Evolutionary conservation across 2,797 vertebrate genomes (phyloP).

Genomic region (Melopsittacus undulatus): DNA sequence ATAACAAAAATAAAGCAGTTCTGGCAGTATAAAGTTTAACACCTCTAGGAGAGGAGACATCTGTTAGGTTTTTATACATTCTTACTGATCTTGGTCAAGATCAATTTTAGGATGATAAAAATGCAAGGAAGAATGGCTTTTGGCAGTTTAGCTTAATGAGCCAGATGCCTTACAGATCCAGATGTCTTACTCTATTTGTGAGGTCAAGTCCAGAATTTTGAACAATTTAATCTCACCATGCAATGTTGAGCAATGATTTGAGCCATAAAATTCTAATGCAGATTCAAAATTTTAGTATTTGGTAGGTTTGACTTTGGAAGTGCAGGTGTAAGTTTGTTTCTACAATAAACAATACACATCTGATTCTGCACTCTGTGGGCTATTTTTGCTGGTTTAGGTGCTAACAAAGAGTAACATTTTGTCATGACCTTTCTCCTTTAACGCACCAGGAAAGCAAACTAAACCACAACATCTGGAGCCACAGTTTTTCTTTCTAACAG

Average conservation of each 20-base stretch:
- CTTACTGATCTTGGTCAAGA: not conserved
- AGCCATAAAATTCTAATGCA: not conserved
- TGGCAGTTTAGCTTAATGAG: not conserved
- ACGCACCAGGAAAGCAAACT: not conserved
- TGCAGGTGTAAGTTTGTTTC: not conserved
- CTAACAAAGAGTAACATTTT: not conserved
- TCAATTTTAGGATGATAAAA: not conserved
- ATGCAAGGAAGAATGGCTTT: not conserved
- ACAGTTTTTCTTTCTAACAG: not conserved
- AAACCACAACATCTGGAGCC: not conserved
- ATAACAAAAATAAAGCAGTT: not conserved
- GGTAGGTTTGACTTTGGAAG: not conserved
- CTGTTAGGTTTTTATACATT: not conserved
- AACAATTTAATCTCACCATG: not conserved
- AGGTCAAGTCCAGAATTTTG: not conserved
- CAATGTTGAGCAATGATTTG: not conserved
- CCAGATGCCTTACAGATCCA: not conserved
- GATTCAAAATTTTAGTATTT: not conserved
- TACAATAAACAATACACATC: not conserved
- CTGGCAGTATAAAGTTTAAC: not conserved
- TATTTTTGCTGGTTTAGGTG: not conserved
- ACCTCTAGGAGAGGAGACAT: not conserved
- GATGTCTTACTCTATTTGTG: not conserved
- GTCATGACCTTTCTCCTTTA: not conserved
- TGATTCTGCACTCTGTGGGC: not conserved